Base-by-base conservation (phyloP, 2,113 vertebrate species). In the Pseudorectes ferrugineus region DNA sequence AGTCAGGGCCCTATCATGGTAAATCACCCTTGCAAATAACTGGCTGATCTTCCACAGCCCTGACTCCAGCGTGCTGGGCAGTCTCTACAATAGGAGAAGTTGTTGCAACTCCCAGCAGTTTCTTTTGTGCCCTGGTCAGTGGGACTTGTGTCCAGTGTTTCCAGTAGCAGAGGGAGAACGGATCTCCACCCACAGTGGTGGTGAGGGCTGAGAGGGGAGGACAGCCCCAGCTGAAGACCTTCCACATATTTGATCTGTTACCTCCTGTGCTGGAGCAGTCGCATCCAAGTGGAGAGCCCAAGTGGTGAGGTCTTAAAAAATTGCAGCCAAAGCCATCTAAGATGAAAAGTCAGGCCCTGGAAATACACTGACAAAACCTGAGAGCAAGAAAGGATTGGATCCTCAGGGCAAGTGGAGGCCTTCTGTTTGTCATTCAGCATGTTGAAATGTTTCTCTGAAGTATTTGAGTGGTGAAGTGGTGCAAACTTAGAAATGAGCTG, bases 131-230 rank as follows among this genome's bases (percentile, higher is more conserved):
- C 52, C 29, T 67, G 52, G 12, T 33, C 52, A 29, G 19, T 67
- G 57, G 38, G 12, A 57, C 51, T 29, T 26, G 43, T 43, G 71
- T 67, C 31, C 36, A 26, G 22, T 14, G 9, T 58, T 67, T 67
- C 72, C 51, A 35, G 46, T 25, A 0, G 4, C 33, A 81, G 52
- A 1, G 8, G 61, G 35, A 74, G 46, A 71, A 24, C 3, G 4
- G 48, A 36, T 46, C 33, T 80, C 29, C 11, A 14, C 0, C 33
- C 23, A 7, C 0, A 0, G 23, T 36, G 46, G 16, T 74, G 45
- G n/a, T 35, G 36, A 58, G 62, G 45, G 31, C 49, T 74, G 51
- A 65, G 42, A 66, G 9, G 33, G 10, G 17, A 90, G 62, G 33
- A 59, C 35, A 43, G 38, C 29, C 63, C n/a, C 67, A 72, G 15